Base-by-base conservation (phyloP, 2,113 vertebrate genomes). In the Conger conger region DNA sequence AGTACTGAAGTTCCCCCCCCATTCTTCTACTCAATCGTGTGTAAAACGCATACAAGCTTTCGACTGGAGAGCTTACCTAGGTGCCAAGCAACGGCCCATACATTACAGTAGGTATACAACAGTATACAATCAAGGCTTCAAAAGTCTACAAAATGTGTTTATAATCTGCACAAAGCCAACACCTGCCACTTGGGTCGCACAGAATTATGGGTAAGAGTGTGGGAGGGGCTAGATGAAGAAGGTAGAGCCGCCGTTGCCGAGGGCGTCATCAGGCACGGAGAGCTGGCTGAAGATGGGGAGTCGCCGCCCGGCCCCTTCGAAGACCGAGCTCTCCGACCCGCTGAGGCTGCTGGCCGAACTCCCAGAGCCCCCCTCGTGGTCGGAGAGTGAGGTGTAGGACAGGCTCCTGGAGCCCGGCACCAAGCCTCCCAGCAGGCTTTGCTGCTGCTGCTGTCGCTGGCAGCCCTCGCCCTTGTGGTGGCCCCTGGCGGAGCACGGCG, bases 281-380 rank as follows among this genome's bases (percentile, higher is more conserved):
- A 97, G 93, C 79, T 96, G 96, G 86, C 97, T 97, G 93, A 97
- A 98, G 53, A 98, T 97, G 0, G 97, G 96, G 83, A 98, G 94
- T 4, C 97, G 91, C 17, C 91, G 91, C 50, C 89, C 82, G 0
- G 63, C 85, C 1, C 50, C 81, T 0, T 98, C 97, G 0, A 89
- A 95, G 20, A 91, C 91, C 0, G 95, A 95, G 0, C 95, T 94
- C 13, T 98, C 97, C 0, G 96, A 97, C 18, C 96, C 96, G 0
- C 96, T 97, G 38, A 96, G 89, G 18, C 96, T 96, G 91, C 96
- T 95, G 20, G 94, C 90, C 1, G 96, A 96, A 90, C 96, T 95
- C 35, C 94, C 92, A 17, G 87, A 89, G 89, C 89, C 93, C 23
- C 91, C 96, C 60, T 97, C 97, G 0, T 93, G 95, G 88, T 98